Percentiles rank a stretch among this genome's conserved stretches.
phyloP scores from a whole-genome alignment of 2,113 vertebrate genomes.

The Bambusicola thoracicus region DNA sequence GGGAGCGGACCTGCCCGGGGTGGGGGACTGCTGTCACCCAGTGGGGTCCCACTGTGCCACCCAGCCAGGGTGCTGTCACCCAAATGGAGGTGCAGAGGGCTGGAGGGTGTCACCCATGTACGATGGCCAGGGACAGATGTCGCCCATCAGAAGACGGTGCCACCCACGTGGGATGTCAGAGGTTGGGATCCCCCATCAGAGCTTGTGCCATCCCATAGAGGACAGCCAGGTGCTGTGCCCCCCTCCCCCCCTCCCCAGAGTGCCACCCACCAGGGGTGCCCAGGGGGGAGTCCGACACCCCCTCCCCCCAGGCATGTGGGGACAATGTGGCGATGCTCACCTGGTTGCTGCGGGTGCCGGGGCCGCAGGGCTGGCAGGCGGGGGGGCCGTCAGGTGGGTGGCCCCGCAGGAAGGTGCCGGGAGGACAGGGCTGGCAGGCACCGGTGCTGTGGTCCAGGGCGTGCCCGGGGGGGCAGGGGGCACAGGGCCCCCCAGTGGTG shows the following conservation, averaged over 20 bases:
- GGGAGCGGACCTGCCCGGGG: conserved; percentile 79
- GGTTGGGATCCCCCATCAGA: background rate
- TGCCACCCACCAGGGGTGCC: background rate
- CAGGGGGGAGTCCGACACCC: background rate
- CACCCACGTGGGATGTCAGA: background rate
- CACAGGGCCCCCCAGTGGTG: conserved; percentile 75
- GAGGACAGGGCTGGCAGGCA: conserved; percentile 82
- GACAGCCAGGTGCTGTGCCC: too few species aligned
- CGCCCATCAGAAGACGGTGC: background rate
- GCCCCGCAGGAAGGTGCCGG: conserved; percentile 81
- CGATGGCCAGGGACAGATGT: background rate
- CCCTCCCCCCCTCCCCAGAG: too few species aligned
- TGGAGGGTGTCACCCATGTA: background rate
- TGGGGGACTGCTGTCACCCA: background rate
- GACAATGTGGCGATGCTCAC: conserved; percentile 48
- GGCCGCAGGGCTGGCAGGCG: conserved; percentile 86
- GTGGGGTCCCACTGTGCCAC: background rate
- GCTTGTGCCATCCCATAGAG: background rate
- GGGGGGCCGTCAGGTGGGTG: conserved; percentile 80
- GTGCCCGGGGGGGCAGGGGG: conserved; percentile 85
- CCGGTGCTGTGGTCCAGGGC: conserved; percentile 82
- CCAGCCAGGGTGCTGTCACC: background rate
- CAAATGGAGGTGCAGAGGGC: background rate
- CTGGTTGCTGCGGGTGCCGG: conserved; percentile 86
- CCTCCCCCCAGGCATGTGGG: background rate